phyloP scores from a whole-genome alignment of 2,797 vertebrate genomes.

The Lutjanus argentimaculatus region DNA sequence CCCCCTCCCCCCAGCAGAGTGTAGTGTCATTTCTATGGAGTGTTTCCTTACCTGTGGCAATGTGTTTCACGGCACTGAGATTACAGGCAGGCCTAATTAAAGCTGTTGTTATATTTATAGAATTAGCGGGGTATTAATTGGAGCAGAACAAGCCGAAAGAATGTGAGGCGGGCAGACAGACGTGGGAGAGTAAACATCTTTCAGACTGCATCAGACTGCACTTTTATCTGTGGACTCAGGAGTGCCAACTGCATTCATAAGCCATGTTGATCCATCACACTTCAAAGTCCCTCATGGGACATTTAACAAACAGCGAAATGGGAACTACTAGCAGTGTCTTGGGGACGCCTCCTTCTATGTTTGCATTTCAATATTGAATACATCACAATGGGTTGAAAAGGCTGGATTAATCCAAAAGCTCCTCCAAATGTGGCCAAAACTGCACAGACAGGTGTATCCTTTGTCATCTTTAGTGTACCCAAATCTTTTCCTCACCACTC shows the following conservation, averaged over 20 bases:
- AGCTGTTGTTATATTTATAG: constrained; percentile 80
- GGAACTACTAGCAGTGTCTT: constrained; percentile 19
- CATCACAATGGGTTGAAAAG: constrained; percentile 4
- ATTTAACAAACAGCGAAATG: constrained; percentile 43
- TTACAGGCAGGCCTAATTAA: constrained; percentile 81
- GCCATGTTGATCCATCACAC: constrained; percentile 69
- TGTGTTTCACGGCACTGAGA: constrained; percentile 73
- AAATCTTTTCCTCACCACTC: not conserved
- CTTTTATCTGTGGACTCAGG: constrained; percentile 65
- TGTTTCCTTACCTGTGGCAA: constrained; percentile 80
- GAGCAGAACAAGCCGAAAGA: constrained; percentile 70
- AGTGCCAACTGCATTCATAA: constrained; percentile 63
- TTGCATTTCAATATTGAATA: constrained; percentile 9
- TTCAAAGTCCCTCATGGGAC: constrained; percentile 60
- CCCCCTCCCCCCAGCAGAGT: constrained; percentile 31
- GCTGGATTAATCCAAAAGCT: not conserved
- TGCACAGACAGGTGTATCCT: constrained; percentile 6
- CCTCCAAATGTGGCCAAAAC: not conserved
- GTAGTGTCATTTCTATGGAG: constrained; percentile 55
- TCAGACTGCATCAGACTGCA: constrained; percentile 50
- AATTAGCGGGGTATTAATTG: constrained; percentile 78
- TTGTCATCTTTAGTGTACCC: not conserved
- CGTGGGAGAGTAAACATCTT: constrained; percentile 69
- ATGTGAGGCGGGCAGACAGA: constrained; percentile 61
- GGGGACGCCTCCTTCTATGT: not conserved